phyloP scores from a whole-genome alignment of 2,888 invertebrate species.

The Noctua janthina region DNA sequence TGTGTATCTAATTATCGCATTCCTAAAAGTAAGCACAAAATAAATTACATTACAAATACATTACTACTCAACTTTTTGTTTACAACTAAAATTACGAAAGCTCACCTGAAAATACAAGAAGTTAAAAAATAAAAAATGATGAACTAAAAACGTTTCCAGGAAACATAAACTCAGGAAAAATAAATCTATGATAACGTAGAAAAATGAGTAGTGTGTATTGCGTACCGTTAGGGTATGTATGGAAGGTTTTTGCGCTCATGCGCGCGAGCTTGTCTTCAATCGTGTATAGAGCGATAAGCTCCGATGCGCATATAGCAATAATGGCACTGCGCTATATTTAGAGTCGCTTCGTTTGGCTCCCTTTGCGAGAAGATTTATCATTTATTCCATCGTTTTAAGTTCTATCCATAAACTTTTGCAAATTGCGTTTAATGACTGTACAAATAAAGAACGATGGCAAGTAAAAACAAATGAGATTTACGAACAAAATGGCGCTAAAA shows the following conservation, averaged over 20 bases:
- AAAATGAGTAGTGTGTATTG: constrained; percentile 78
- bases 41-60: background rate
- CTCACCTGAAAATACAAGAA: constrained; percentile 9
- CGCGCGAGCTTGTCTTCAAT: constrained; percentile 80
- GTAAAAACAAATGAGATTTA: constrained; percentile 23
- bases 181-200: constrained; percentile 72
- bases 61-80: background rate
- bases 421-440: constrained; percentile 46
- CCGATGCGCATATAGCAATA: constrained; percentile 82
- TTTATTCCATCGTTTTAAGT: constrained; percentile 71
- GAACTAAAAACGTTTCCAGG: constrained; percentile 35
- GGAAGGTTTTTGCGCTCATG: constrained; percentile 83
- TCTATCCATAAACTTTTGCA: constrained; percentile 40
- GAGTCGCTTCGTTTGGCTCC: constrained; percentile 81
- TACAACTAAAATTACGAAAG: constrained; percentile 1
- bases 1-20: background rate
- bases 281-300: constrained; percentile 86
- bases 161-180: constrained; percentile 52
- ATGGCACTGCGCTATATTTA: constrained; percentile 83
- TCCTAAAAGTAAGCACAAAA: background rate
- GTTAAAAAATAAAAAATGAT: constrained; percentile 7
- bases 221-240: constrained; percentile 79
- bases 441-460: constrained; percentile 16
- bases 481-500: background rate
- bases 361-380: constrained; percentile 71